A percentile compares a stretch with the other conserved stretches of the same genome.
These are phyloP conservation scores for Rattus rattus DNA, from an alignment of 2,113 vertebrate genomes.

Conservation along the genomic window DNA sequence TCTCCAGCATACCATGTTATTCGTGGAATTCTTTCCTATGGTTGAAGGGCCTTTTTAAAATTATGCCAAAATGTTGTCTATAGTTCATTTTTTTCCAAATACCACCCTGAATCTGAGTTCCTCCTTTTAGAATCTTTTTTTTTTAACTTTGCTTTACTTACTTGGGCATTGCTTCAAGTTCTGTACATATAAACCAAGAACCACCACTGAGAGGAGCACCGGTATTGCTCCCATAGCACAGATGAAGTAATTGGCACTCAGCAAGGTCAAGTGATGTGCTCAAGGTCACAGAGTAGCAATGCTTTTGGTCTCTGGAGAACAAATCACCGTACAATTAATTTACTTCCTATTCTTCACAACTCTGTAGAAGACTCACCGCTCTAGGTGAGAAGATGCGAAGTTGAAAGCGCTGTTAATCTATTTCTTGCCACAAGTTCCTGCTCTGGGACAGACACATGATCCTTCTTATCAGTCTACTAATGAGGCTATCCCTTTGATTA, in stretches of 20 bases:
- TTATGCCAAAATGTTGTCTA: neutral
- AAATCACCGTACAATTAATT: neutral
- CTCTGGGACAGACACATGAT: neutral
- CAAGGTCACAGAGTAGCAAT: neutral
- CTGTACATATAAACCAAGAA: neutral
- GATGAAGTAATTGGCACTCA: neutral
- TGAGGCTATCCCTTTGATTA: neutral
- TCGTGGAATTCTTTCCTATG: neutral
- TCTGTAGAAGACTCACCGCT: neutral
- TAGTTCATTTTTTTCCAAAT: slow-evolving; percentile 21
- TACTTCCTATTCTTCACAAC: neutral
- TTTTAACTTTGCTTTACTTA: neutral
- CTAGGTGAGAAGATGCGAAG: neutral
- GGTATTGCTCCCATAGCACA: neutral
- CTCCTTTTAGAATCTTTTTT: neutral
- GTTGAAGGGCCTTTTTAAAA: neutral
- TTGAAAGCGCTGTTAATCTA: neutral
- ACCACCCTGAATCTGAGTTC: neutral
- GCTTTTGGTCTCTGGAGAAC: neutral
- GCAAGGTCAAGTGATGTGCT: neutral
- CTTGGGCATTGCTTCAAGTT: neutral
- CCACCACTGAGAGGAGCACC: neutral
- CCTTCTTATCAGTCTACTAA: slow-evolving; percentile 23
- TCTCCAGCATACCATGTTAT: neutral
- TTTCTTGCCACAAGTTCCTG: neutral